A percentile compares a stretch with the other conserved stretches of the same genome.
Conservation (phyloP, 2,113 vertebrate species). For the Ifrita kowaldi region DNA sequence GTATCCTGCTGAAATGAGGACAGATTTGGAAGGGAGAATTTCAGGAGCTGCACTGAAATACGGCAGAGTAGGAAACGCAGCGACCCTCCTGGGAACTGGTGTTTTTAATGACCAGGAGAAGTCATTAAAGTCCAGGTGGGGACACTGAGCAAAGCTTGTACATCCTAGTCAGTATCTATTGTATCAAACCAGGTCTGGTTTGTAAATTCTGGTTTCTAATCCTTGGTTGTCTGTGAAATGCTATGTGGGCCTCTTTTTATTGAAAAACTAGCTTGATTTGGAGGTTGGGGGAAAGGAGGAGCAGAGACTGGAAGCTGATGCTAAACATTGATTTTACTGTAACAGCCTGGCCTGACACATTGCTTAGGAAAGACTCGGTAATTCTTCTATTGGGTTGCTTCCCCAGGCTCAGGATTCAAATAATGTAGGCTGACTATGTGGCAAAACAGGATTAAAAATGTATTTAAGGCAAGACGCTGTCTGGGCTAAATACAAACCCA, state of each 20-base stretch:
- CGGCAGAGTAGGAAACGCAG: not conserved
- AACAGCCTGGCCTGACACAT: not conserved
- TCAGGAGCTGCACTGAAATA: not conserved
- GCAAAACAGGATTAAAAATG: conserved; percentile 23
- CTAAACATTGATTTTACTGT: not conserved
- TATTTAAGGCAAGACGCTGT: conserved; percentile 3
- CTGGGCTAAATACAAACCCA: not conserved
- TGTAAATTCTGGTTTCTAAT: not conserved
- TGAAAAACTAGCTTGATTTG: not conserved
- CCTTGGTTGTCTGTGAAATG: not conserved
- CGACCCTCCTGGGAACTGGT: not conserved
- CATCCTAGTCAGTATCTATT: not conserved
- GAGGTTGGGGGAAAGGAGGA: not conserved
- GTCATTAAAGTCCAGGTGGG: no score
- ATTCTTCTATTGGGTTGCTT: conserved; percentile 31
- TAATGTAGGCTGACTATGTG: not conserved
- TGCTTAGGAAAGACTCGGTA: not conserved
- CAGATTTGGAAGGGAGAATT: not conserved
- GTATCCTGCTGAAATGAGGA: not conserved
- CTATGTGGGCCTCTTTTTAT: not conserved
- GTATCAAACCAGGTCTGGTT: not conserved
- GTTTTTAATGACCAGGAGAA: not conserved
- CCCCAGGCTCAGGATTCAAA: conserved; percentile 18
- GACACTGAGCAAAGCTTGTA: not conserved
- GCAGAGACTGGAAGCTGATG: not conserved